These are phyloP conservation scores for Lithosia quadra DNA, from an alignment of 2,888 invertebrate genomes.

Conservation along the genomic window DNA sequence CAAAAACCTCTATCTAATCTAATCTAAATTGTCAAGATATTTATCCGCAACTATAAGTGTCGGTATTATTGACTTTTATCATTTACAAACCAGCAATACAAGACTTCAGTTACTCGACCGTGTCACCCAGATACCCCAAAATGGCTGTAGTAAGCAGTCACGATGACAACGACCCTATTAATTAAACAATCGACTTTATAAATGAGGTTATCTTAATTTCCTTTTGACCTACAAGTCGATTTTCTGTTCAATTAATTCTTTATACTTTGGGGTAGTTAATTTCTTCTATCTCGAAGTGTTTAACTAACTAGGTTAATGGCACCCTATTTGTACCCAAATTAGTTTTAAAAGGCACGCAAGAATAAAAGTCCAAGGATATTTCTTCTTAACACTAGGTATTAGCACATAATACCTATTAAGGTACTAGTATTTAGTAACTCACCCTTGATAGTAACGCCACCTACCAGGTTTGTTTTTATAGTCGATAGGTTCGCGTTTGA, in stretches of 20 bases:
- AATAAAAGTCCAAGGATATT: neutral
- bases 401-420: too few species aligned
- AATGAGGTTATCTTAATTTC: conserved; percentile 10
- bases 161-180: conserved; percentile 11
- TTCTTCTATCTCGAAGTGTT: neutral
- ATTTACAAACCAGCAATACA: neutral
- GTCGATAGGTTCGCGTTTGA: too few species aligned
- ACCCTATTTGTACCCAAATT: neutral
- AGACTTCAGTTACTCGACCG: conserved; percentile 1
- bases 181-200: conserved; percentile 3
- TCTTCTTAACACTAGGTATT: neutral
- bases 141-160: neutral
- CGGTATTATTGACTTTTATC: neutral
- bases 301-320: neutral
- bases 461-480: too few species aligned
- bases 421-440: too few species aligned
- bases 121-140: conserved; percentile 8
- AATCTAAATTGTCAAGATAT: too few species aligned
- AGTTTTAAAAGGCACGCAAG: neutral
- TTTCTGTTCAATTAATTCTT: neutral
- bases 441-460: too few species aligned
- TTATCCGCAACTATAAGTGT: neutral
- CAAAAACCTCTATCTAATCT: too few species aligned
- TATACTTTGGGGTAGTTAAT: neutral
- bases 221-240: neutral